phyloP scores from a whole-genome alignment of 2,888 invertebrate species.

The Vannuccia rotundouncinata region DNA sequence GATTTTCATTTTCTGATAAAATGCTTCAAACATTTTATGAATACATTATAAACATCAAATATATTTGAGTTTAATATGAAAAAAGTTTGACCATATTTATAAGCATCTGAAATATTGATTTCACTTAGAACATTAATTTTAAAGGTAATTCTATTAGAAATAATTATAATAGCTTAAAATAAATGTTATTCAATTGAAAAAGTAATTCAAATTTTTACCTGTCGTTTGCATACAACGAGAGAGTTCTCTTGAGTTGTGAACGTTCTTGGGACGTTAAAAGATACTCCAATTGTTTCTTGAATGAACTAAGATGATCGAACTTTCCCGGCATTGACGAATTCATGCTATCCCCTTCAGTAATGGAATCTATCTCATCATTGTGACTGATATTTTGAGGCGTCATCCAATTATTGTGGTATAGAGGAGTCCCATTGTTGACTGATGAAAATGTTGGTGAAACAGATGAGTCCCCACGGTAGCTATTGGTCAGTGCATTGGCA shows the following conservation, averaged over 20 bases:
- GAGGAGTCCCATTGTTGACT: background rate
- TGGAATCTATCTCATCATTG: background rate
- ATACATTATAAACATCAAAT: no score
- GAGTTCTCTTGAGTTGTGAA: slow-evolving; percentile 47
- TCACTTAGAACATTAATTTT: no score
- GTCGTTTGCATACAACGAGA: slow-evolving; percentile 47
- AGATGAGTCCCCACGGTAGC: background rate
- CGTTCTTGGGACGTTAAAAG: slow-evolving; percentile 52
- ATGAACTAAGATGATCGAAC: slow-evolving; percentile 41
- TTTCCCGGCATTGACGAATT: background rate
- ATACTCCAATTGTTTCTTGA: slow-evolving; percentile 46
- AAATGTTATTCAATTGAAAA: no score
- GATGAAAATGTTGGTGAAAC: background rate
- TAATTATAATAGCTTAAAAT: no score
- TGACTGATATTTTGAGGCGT: slow-evolving; percentile 26
- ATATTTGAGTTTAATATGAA: no score
- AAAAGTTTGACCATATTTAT: no score
- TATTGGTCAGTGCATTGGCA: slow-evolving; percentile 44
- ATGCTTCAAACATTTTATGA: no score
- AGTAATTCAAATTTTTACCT: no score
- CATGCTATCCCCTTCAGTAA: background rate
- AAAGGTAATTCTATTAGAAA: no score
- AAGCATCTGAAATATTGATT: no score
- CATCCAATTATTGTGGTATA: background rate
- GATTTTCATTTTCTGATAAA: no score